These are phyloP conservation scores for Cichlasoma orientale DNA, from an alignment of 2,797 vertebrate genomes.

Conservation along the genomic window DNA sequence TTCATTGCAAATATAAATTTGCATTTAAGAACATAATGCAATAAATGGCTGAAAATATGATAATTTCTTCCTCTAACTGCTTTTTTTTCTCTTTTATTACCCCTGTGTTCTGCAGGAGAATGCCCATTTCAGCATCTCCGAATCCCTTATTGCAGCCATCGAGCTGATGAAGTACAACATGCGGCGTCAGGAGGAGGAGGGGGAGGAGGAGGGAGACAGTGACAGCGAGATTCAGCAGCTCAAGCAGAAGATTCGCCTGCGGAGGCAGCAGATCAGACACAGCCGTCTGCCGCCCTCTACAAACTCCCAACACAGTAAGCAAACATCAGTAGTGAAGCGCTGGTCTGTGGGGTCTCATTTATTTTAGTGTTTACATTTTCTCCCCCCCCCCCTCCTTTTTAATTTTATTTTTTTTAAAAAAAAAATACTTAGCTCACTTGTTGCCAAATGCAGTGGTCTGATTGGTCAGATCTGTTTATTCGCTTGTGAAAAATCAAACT, in stretches of 20 bases:
- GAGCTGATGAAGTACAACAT: slow-evolving; percentile 99
- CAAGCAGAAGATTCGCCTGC: slow-evolving; percentile 94
- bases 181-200: slow-evolving; percentile 73
- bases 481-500: too few species aligned
- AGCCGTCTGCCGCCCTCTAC: slow-evolving; percentile 75
- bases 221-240: slow-evolving; percentile 96
- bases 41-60: not conserved
- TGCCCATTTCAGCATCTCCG: slow-evolving; percentile 97
- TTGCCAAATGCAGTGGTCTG: too few species aligned
- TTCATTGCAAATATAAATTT: not conserved
- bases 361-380: too few species aligned
- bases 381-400: too few species aligned
- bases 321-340: not conserved
- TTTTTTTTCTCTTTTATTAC: not conserved
- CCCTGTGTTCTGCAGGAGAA: slow-evolving; percentile 85
- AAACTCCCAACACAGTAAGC: slow-evolving; percentile 69
- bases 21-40: not conserved
- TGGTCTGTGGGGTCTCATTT: not conserved
- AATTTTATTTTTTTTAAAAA: too few species aligned
- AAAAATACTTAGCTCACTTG: too few species aligned
- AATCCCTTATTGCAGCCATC: slow-evolving; percentile 97
- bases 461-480: too few species aligned
- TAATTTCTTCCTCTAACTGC: not conserved
- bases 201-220: slow-evolving; percentile 87
- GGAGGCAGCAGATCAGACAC: slow-evolving; percentile 93